Evolutionary conservation across 2,888 invertebrate species (phyloP), one percentile per base, ranked within the genome.

Genomic region (Leptopilina syphax): DNA sequence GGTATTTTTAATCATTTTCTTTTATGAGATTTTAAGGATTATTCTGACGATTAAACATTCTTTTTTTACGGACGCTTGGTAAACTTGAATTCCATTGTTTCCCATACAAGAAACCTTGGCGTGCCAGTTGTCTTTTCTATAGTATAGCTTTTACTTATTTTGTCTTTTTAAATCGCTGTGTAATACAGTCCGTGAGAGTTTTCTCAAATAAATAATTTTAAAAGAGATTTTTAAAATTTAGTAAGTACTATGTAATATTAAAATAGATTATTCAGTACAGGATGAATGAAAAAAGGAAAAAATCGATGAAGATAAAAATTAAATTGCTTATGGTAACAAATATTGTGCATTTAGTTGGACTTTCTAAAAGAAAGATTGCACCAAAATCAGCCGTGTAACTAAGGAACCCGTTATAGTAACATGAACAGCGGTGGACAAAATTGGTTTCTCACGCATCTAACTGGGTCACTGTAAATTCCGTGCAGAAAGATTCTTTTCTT

Each of bases 91-190:
- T 65, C 84, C 82, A 83, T 83, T 84, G 83, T 83, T 84, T 84
- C 82, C 77, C 81, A 82, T 82, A 83, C 85, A 84, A 83, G 83
- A 83, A 85, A 85, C 86, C 85, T 84, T 84, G 82, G 85, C 85
- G 85, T 86, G 85, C 85, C 85, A 83, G 83, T 85, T 84, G 86
- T 85, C 84, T 81, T 81, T 83, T 79, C 34, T 34, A 3, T 34
- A 34, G 4, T 80, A 79, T 73, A 83, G 80, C 79, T 80, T 79
- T 80, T 82, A 84, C 82, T 81, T 82, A 81, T 84, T 65, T 12
- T 34, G 12, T 65, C 41, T 65, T 65, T 65, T 65, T 41, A 10
- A 34, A 65, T 3, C 34, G 41, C 27, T 10, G 13, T 5, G 34
- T 13, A 65, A 65, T 12, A n/a, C 34, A 12, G 10, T 27, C 9